Evolutionary conservation across 35 echinoderm and acorn worm species (phyloP), one percentile per base, ranked within the genome.

Genomic region (Apostichopus japonicus): DNA sequence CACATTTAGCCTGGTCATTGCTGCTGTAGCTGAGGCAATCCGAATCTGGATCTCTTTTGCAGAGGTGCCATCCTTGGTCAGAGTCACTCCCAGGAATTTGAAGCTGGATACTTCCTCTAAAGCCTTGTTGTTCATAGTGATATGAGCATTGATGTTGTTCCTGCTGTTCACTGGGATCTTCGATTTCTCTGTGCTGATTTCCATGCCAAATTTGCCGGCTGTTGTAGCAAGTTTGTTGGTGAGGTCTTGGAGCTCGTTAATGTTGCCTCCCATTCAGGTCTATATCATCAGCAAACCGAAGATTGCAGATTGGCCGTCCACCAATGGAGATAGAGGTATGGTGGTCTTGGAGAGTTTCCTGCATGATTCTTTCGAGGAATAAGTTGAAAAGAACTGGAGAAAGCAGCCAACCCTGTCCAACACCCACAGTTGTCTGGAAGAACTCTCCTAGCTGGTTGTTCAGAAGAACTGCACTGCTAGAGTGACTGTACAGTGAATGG

Each of bases 331-430:
- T 44, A 44, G 78, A 80, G 78, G 78, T 80, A 80, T 21, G 78
- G 78, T 80, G 78, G 78, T 80, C 78, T 80, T 80, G 78, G 33
- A 80, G 78, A 80, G 78, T 80, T 80, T 80, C 78, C 78, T 80
- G 19, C 33, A 80, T 80, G 33, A 80, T 80, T 51, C 33, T 80
- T 21, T 80, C 78, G 78, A 80, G 78, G 78, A 80, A 80, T 80
- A 44, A 44, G 33, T 44, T 44, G 33, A 44, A 44, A 44, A 44
- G 33, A 44, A 44, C 33, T 44, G 33, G 33, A 44, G 33, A 44
- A 44, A 44, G 33, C 4, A 44, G 33, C 2, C 33, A 44, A 44
- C 33, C 33, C 33, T 44, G 33, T 44, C 33, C 2, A 44, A 1
- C 1, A 1, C 33, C 33, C 33, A 44, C 33, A 44, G 33, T 44